These are phyloP conservation scores for Choristoneura rosaceana DNA, from an alignment of 2,888 invertebrate species.

Conservation along the genomic window DNA sequence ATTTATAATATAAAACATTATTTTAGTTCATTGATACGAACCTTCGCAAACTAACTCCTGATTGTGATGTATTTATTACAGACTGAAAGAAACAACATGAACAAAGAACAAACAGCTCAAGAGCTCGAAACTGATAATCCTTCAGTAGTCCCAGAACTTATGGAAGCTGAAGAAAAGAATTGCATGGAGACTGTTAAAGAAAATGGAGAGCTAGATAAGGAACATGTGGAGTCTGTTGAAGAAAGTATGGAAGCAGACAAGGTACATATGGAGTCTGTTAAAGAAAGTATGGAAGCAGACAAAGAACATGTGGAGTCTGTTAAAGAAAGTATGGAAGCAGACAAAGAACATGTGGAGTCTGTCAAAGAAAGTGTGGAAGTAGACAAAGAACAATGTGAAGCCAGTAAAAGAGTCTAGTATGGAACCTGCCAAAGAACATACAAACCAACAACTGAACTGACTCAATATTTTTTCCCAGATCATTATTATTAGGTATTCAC, in stretches of 20 bases:
- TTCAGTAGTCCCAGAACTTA: neutral
- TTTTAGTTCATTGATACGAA: too few relatives aligned
- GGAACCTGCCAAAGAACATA: constrained; percentile 1
- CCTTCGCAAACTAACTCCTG: too few relatives aligned
- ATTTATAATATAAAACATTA: too few relatives aligned
- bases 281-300: neutral
- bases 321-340: neutral
- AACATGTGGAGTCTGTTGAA: too few relatives aligned
- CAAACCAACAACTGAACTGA: neutral
- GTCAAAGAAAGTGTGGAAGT: neutral
- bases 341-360: neutral
- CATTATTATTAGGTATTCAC: neutral
- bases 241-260: too few relatives aligned
- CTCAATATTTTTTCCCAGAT: neutral
- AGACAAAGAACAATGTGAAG: neutral
- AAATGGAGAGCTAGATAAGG: neutral
- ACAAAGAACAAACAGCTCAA: neutral
- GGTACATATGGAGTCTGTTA: too few relatives aligned
- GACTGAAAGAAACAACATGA: constrained; percentile 4
- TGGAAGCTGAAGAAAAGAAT: constrained; percentile 27
- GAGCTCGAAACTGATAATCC: neutral
- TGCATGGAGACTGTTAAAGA: neutral
- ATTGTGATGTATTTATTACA: constrained; percentile 10
- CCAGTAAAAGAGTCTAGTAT: neutral
- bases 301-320: constrained; percentile 1